Conservation (phyloP, 1,140 invertebrate genomes). For the Acromyrmex charruanus region DNA sequence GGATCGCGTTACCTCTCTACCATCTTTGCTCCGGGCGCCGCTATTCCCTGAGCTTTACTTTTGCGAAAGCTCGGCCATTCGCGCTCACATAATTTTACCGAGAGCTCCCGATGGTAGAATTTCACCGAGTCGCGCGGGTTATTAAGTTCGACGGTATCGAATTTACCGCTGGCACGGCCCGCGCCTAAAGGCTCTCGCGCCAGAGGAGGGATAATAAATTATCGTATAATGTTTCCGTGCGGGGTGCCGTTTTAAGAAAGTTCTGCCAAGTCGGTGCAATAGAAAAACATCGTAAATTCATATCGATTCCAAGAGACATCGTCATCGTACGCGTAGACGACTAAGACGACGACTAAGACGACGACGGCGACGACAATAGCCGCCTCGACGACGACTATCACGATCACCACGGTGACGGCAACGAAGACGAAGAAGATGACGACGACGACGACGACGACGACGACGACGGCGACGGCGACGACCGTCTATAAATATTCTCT, state of each 20-base stretch:
- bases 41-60: slow-evolving; percentile 51
- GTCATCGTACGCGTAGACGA: slow-evolving; percentile 59
- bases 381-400: background rate
- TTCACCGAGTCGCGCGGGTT: slow-evolving; percentile 70
- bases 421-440: slow-evolving; percentile 27
- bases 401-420: background rate
- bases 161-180: slow-evolving; percentile 68
- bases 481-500: slow-evolving; percentile 67
- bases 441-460: slow-evolving; percentile 49
- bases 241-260: slow-evolving; percentile 81
- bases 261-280: slow-evolving; percentile 82
- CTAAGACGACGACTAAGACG: slow-evolving; percentile 26
- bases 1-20: slow-evolving; percentile 32
- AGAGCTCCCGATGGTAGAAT: slow-evolving; percentile 57
- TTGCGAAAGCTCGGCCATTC: slow-evolving; percentile 26
- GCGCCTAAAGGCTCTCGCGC: slow-evolving; percentile 45
- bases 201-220: slow-evolving; percentile 81
- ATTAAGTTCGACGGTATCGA: slow-evolving; percentile 78
- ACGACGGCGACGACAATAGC: slow-evolving; percentile 8
- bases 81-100: slow-evolving; percentile 62
- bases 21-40: background rate
- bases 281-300: slow-evolving; percentile 86
- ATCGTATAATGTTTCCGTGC: slow-evolving; percentile 80
- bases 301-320: slow-evolving; percentile 79
- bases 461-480: slow-evolving; percentile 17